Evolutionary conservation across 2,797 vertebrate species (phyloP), one percentile per base, ranked within the genome.

Genomic region (Pteropus rufus): DNA sequence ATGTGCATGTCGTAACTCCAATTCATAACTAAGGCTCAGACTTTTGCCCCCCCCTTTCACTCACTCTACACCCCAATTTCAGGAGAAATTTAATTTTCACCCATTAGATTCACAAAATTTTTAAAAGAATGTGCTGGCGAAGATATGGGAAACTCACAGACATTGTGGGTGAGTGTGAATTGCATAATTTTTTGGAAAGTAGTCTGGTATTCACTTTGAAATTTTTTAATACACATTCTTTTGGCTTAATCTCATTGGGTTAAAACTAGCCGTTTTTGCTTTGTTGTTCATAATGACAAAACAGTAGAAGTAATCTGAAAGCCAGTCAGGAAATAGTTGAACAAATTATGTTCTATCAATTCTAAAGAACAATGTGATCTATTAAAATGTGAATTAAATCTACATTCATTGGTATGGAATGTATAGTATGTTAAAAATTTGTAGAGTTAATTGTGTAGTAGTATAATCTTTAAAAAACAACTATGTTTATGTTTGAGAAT

Each of bases 131-230:
- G 3, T 77, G 44, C 58, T 93, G 44, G 34, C 76, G 39, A 16
- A 75, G 19, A 58, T 65, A 29, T 2, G 39, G 41, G 26, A 56
- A 88, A 94, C 49, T 49, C 49, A 16, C 70, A 77, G 76, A 41
- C 8, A 39, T 89, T 92, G 41, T 89, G 80, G 49, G n/a, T 41
- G 21, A 89, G 10, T 87, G 12, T 91, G 44, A 67, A 73, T 75
- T 93, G 76, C 18, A 10, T 83, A 75, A 84, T 60, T 80, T 96
- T 95, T 85, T 64, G 46, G 65, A 81, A 97, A 81, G 14, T 75
- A 65, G 64, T 41, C 44, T 96, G 34, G 44, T 79, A 79, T 44
- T 96, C 90, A 94, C 69, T 81, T 92, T 34, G 23, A 80, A 87
- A 84, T 10, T 72, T 92, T 77, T 92, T 31, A 79, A 76, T 65